Base-by-base conservation (phyloP, 2,797 vertebrate genomes). In the Sebastolobus altivelis region DNA sequence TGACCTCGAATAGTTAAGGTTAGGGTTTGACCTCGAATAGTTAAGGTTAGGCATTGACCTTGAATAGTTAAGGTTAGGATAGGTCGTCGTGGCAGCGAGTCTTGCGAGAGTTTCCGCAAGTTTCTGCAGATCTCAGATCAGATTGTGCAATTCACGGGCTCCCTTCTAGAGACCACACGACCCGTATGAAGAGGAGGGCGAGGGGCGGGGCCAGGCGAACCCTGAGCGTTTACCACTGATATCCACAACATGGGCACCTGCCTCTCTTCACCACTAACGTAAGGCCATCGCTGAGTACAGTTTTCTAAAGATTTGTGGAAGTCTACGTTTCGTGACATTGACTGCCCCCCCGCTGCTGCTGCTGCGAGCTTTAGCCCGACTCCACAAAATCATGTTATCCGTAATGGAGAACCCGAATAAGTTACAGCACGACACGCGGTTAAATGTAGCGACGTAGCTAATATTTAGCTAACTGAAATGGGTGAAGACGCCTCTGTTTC, bases 401-500 rank as follows among this genome's bases (percentile, higher is more conserved):
- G 2, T 18, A 0, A 71, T 29, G 85, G 68, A 71, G 22, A 31
- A 31, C 22, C 31, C 14, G 12, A 25, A 35, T 1, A 25, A n/a
- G 20, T 0, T 0, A 22, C 61, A n/a, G 13, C 46, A 59, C 33
- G 37, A 25, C 54, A 6, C 16, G 58, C 56, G 14, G 9, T n/a
- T 65, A 5, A 14, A 69, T 27, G 33, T 37, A 11, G 67, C 62
- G 13, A 22, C 54, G 54, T 55, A 16, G 56, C 8, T 20, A 10
- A 40, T 16, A 59, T 3, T 5, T 25, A 14, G 40, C 40, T 43
- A 20, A 31, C 16, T 55, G 74, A 74, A 52, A 93, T 93, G 92
- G 79, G 66, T 5, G 72, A 80, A 55, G 68, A 49, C 13, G 58
- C 61, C 33, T n/a, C 16, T 31, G 6, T 43, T 60, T 84, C 12